phyloP scores from a whole-genome alignment of 2,113 vertebrate species.

The Candoia aspera region DNA sequence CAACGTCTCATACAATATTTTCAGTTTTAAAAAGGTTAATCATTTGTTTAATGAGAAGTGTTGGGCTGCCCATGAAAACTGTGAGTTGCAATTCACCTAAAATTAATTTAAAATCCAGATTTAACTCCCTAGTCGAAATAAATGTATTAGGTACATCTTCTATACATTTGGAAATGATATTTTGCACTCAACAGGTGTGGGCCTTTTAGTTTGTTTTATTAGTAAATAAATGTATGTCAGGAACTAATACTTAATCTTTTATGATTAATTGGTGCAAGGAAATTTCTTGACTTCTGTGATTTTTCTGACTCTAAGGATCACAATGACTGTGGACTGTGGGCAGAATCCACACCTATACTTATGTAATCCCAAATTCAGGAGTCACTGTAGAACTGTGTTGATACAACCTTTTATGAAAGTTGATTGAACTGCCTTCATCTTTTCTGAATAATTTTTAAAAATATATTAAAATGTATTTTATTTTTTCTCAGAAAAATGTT shows the following conservation, averaged over 20 bases:
- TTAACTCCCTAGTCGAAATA: not conserved
- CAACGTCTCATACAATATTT: not conserved
- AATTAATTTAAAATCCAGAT: not conserved
- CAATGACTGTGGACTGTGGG: not conserved
- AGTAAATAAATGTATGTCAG: not conserved
- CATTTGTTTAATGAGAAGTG: not conserved
- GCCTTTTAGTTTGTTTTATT: not conserved
- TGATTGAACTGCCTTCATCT: conserved; percentile 2
- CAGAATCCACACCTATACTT: not conserved
- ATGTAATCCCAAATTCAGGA: not conserved
- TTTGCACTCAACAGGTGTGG: not conserved
- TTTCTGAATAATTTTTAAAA: not conserved
- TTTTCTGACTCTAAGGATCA: not conserved
- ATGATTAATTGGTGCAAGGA: not conserved
- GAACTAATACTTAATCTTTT: not conserved
- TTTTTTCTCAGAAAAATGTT: not conserved
- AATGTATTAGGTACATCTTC: not conserved
- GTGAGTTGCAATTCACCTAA: not conserved
- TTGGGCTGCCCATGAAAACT: not conserved
- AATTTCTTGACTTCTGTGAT: not conserved
- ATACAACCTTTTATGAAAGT: not conserved
- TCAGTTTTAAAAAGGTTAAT: not conserved
- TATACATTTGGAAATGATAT: not conserved
- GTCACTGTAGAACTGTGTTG: not conserved
- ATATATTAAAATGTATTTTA: not conserved